phyloP scores from a whole-genome alignment of 2,888 invertebrate genomes.

The Drosophila mettleri region DNA sequence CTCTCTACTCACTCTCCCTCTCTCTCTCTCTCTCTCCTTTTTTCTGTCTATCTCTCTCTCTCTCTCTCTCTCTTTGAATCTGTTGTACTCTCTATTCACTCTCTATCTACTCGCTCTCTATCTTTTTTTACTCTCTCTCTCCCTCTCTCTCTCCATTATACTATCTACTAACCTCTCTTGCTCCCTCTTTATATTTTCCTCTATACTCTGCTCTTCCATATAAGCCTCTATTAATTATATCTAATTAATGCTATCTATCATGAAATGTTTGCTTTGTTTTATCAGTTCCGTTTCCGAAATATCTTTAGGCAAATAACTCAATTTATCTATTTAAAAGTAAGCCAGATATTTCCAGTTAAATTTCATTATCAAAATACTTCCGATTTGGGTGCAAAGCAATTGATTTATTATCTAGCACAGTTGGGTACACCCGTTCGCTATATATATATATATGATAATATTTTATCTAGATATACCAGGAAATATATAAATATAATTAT shows the following conservation, averaged over 20 bases:
- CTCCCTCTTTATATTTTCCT: too few species aligned
- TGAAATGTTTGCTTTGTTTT: slow-evolving; percentile 1
- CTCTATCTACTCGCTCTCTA: not conserved
- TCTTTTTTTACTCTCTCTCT: too few species aligned
- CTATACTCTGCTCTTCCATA: not conserved
- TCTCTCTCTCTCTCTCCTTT: too few species aligned
- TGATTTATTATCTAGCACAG: slow-evolving; percentile 15
- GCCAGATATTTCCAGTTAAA: not conserved
- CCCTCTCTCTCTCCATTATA: too few species aligned
- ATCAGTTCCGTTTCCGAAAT: slow-evolving; percentile 25
- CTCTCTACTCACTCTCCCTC: too few species aligned
- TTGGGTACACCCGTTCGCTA: slow-evolving; percentile 12
- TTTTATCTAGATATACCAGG: slow-evolving; percentile 1
- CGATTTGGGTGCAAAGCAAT: slow-evolving; percentile 18
- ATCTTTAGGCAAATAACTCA: not conserved
- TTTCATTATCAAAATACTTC: slow-evolving; percentile 27
- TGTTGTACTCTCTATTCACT: too few species aligned
- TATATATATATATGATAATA: slow-evolving; percentile 12
- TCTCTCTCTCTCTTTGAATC: not conserved
- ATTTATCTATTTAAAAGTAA: slow-evolving; percentile 3
- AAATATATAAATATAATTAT: not conserved
- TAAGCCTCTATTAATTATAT: not conserved
- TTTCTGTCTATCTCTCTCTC: not conserved
- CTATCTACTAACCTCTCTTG: too few species aligned
- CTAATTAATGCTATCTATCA: not conserved